phyloP scores from a whole-genome alignment of 2,888 invertebrate genomes.

The Torymus tubicola region DNA sequence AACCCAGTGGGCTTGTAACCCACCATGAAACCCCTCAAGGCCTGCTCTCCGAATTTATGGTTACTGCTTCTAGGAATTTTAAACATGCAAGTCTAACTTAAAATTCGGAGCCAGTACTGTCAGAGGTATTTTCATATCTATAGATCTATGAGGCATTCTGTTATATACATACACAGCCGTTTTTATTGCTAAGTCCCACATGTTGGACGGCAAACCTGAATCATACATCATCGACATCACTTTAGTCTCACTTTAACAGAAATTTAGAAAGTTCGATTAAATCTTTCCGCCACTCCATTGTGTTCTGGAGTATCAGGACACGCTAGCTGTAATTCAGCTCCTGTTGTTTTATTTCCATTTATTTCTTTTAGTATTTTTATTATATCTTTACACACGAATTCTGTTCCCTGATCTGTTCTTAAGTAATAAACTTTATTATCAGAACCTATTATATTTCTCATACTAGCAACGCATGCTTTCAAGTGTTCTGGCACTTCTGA shows the following conservation, averaged over 20 bases:
- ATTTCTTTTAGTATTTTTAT: too few species aligned
- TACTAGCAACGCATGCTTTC: not conserved
- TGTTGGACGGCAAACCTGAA: constrained; percentile 54
- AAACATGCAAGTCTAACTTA: too few species aligned
- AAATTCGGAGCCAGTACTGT: too few species aligned
- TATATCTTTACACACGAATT: too few species aligned
- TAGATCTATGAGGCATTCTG: constrained; percentile 56
- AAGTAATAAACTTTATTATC: too few species aligned
- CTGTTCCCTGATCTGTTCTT: too few species aligned
- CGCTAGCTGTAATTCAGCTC: not conserved
- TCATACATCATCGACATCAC: constrained; percentile 55
- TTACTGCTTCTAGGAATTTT: not conserved
- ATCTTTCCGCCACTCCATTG: too few species aligned
- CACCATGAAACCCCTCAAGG: not conserved
- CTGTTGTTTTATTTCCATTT: too few species aligned
- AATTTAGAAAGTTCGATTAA: not conserved
- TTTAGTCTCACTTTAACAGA: too few species aligned
- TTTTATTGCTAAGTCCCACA: constrained; percentile 60
- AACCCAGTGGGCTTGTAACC: not conserved
- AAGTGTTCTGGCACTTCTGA: constrained; percentile 1
- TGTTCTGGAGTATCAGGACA: too few species aligned
- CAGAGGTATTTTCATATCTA: constrained; percentile 14
- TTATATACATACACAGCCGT: constrained; percentile 58
- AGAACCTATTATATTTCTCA: not conserved
- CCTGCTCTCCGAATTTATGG: not conserved